Evolutionary conservation across 2,113 vertebrate species (phyloP).

Genomic region (Labeo rohita): DNA sequence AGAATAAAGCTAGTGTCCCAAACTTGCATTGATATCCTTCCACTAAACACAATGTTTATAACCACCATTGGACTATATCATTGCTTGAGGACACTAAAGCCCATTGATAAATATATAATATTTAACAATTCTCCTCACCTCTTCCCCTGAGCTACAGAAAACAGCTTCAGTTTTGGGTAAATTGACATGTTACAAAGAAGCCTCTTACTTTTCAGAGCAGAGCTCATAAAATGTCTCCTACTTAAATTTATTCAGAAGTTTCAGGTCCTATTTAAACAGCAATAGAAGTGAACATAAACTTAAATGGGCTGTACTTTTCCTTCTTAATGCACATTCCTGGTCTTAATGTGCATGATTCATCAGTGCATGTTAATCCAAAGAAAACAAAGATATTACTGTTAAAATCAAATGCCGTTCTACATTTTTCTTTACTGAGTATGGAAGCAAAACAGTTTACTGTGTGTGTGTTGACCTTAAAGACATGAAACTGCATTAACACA

Average conservation of each 20-base stretch:
- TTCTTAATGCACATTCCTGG: neutral
- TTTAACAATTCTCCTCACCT: neutral
- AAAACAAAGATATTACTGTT: neutral
- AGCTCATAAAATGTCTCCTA: neutral
- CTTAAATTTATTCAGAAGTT: neutral
- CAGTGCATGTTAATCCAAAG: neutral
- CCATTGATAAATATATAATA: neutral
- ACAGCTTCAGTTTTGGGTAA: constrained; percentile 4
- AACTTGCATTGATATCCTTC: neutral
- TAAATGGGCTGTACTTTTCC: neutral
- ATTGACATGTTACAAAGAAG: neutral
- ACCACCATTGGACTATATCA: neutral
- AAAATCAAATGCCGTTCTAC: neutral
- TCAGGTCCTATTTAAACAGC: neutral
- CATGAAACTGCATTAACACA: neutral
- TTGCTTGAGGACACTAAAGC: neutral
- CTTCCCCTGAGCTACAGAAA: neutral
- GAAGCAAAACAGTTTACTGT: neutral
- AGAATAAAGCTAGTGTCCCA: neutral
- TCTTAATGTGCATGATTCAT: constrained; percentile 2
- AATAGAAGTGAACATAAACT: neutral
- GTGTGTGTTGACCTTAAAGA: neutral
- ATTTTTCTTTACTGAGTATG: neutral
- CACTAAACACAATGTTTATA: neutral
- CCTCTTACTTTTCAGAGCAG: neutral